Percentiles rank a stretch among this genome's conserved stretches.
Evolutionary conservation across 2,888 invertebrate genomes (phyloP).

Genomic region (Oscheius sp.): DNA sequence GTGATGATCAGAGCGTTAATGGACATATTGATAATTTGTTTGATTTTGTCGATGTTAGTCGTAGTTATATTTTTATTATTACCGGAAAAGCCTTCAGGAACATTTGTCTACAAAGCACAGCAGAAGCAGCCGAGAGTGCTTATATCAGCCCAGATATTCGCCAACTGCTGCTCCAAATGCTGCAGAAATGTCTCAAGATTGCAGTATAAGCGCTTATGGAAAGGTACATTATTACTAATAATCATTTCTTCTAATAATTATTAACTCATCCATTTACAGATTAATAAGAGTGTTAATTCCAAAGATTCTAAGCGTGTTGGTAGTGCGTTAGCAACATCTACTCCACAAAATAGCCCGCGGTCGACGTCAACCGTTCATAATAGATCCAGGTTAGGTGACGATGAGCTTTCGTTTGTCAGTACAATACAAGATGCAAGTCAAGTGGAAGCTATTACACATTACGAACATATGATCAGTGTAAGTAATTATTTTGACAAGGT

Average conservation of each 20-base stretch:
- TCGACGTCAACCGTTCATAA: background rate
- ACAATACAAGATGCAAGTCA: constrained; percentile 49
- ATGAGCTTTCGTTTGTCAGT: constrained; percentile 53
- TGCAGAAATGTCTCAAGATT: constrained; percentile 37
- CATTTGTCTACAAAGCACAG: constrained; percentile 11
- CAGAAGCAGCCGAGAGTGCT: constrained; percentile 8
- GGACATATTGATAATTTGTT: constrained; percentile 51
- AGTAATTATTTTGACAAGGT: background rate
- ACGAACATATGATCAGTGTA: constrained; percentile 13
- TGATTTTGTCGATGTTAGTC: constrained; percentile 48
- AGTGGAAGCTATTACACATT: constrained; percentile 33
- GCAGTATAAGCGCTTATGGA: constrained; percentile 30
- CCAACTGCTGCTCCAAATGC: constrained; percentile 42
- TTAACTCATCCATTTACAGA: background rate
- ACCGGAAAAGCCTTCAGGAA: constrained; percentile 1
- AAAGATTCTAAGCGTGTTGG: constrained; percentile 33
- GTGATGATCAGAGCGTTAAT: constrained; percentile 29
- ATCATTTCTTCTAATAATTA: too few species aligned
- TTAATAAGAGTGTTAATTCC: background rate
- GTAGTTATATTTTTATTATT: background rate
- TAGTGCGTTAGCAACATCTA: constrained; percentile 51
- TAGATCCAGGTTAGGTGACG: background rate
- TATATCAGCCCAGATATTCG: constrained; percentile 35
- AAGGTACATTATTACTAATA: background rate
- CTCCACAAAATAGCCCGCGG: constrained; percentile 44